Base-by-base conservation (phyloP, 2,113 vertebrate genomes). In the Pseudorasbora parva region DNA sequence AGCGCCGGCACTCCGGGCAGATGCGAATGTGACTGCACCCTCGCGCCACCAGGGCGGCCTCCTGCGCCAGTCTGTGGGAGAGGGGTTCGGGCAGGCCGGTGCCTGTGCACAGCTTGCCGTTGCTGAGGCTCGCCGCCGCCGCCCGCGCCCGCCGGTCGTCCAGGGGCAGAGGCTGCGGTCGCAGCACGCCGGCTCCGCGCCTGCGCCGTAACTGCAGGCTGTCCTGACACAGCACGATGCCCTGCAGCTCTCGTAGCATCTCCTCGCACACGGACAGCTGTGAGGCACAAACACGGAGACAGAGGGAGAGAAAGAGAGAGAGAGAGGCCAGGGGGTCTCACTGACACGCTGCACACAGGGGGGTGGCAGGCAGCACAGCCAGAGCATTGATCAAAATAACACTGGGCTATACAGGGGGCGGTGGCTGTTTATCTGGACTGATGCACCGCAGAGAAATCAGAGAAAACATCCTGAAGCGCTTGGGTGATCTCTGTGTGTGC, bases 11-110 rank as follows among this genome's bases (percentile, higher is more conserved):
- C 92, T 99, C 97, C 0, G 97, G 98, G 89, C 98, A 99, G 84
- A 99, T 97, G 0, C 97, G 95, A 86, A 99, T 96, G 92, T 99
- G 98, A 4, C 97, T 97, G 92, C 98, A 99, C 3, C 97, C 96
- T 5, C 96, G 93, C 1, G 96, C 96, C 0, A 97, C 96, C 89
- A 99, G 90, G 59, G 97, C 96, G 0, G 97, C 97, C 88, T 98
- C 97, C 78, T 98, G 97, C 0, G 97, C 95, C 90, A 99, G 96
- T 97, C 96, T 97, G 93, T 97, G 97, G 8, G 97, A 95, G 84
- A 97, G 92, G 47, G 96, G 96, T 80, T 98, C 96, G 0, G 97
- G 95, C 66, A 97, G 94, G 0, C 95, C 95, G 0, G 89, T 93
- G 73, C 96, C 97, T 1, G 94, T 93, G 57, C 97, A 99, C 88